phyloP scores from a whole-genome alignment of 2,113 vertebrate species.

The Entosphenus tridentatus region DNA sequence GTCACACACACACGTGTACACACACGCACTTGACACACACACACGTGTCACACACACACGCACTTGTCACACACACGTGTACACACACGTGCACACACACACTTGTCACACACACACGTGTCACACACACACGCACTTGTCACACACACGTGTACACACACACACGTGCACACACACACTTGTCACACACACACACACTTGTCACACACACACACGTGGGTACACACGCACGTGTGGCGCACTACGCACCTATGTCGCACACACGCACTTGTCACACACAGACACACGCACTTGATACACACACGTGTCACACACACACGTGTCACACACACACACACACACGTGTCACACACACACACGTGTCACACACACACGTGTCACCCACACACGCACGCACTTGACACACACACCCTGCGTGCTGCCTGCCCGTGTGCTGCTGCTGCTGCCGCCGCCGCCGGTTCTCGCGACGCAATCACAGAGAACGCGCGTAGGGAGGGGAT shows the following conservation, averaged over 20 bases:
- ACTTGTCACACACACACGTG: background rate
- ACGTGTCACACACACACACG: no score
- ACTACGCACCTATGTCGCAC: background rate
- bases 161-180: background rate
- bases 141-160: background rate
- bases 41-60: background rate
- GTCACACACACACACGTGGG: background rate
- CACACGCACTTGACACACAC: background rate
- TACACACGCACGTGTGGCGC: background rate
- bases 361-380: background rate
- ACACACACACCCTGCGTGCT: background rate
- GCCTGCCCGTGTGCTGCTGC: no score
- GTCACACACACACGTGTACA: background rate
- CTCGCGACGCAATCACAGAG: no score
- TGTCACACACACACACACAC: background rate
- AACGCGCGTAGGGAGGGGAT: no score
- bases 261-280: background rate
- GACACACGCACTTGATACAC: background rate
- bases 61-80: background rate
- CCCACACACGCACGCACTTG: background rate
- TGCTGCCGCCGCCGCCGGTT: no score
- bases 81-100: constrained; percentile 1
- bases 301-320: background rate
- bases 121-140: background rate
- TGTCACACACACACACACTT: background rate